Conservation (phyloP, 2,113 vertebrate species). For the Hepsetus odoe region DNA sequence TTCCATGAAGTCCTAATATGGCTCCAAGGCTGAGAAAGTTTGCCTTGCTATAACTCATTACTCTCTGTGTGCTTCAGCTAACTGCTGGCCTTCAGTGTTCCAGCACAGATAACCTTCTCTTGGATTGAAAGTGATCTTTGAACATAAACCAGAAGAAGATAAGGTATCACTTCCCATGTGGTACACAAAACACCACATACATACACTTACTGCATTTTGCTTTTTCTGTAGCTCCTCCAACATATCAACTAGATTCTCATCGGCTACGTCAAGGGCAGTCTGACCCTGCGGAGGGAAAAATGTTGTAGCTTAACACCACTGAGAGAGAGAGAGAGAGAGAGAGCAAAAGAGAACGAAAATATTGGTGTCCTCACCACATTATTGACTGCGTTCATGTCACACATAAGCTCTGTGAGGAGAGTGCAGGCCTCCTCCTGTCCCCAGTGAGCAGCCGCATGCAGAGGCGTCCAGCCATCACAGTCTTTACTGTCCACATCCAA, state of each 20-base stretch:
- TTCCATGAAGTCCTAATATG: conserved; percentile 34
- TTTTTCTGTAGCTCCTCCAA: conserved; percentile 82
- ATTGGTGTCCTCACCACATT: conserved; percentile 70
- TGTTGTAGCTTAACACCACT: neutral
- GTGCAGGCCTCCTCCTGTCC: conserved; percentile 79
- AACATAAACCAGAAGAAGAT: conserved; percentile 49
- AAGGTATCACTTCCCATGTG: conserved; percentile 47
- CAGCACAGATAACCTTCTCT: conserved; percentile 46
- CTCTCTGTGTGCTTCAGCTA: neutral
- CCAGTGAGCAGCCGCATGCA: conserved; percentile 81
- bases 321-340: neutral
- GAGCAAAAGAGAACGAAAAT: neutral
- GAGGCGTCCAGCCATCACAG: conserved; percentile 75
- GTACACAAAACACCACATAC: conserved; percentile 11
- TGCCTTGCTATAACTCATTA: conserved; percentile 4
- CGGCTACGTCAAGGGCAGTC: conserved; percentile 78
- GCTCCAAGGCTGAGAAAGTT: conserved; percentile 1
- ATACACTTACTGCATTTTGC: conserved; percentile 76
- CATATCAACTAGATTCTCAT: conserved; percentile 75
- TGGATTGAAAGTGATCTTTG: conserved; percentile 40
- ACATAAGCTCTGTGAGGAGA: conserved; percentile 76
- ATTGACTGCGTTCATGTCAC: conserved; percentile 77
- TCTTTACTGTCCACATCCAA: conserved; percentile 75
- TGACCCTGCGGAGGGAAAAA: conserved; percentile 66
- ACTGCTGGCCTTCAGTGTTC: conserved; percentile 23